Conservation (phyloP, 2,888 invertebrate species). For the Tachina grossa region DNA sequence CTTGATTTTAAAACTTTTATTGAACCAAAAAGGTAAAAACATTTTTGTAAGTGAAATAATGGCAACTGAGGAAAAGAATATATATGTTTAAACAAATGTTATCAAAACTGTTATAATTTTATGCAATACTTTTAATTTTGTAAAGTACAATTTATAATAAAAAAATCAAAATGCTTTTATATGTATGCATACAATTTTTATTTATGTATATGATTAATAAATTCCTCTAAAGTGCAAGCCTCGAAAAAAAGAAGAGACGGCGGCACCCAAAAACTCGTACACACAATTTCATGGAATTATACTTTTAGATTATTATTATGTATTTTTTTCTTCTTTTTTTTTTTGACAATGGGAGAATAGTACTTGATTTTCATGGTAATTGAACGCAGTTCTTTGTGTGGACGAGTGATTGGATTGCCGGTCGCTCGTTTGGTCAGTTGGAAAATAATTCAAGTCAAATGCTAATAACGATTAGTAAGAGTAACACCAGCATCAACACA, state of each 20-base stretch:
- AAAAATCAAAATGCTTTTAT: neutral
- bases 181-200: neutral
- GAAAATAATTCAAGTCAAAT: constrained; percentile 34
- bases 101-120: constrained; percentile 36
- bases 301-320: constrained; percentile 3
- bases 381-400: constrained; percentile 53
- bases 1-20: too few species aligned
- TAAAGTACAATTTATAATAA: constrained; percentile 36
- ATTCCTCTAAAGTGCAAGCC: constrained; percentile 35
- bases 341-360: constrained; percentile 28
- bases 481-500: constrained; percentile 13
- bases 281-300: constrained; percentile 50
- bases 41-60: neutral
- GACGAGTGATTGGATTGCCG: constrained; percentile 7
- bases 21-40: constrained; percentile 13
- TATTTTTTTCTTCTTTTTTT: neutral
- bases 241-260: constrained; percentile 5
- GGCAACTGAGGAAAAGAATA: neutral
- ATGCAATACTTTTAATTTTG: constrained; percentile 27
- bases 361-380: constrained; percentile 51
- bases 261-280: constrained; percentile 24
- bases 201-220: constrained; percentile 53
- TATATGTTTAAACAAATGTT: constrained; percentile 30
- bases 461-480: constrained; percentile 54
- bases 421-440: constrained; percentile 24